These are phyloP conservation scores for Sarcophaga subvicina DNA, from an alignment of 2,888 invertebrate genomes.

Conservation along the genomic window DNA sequence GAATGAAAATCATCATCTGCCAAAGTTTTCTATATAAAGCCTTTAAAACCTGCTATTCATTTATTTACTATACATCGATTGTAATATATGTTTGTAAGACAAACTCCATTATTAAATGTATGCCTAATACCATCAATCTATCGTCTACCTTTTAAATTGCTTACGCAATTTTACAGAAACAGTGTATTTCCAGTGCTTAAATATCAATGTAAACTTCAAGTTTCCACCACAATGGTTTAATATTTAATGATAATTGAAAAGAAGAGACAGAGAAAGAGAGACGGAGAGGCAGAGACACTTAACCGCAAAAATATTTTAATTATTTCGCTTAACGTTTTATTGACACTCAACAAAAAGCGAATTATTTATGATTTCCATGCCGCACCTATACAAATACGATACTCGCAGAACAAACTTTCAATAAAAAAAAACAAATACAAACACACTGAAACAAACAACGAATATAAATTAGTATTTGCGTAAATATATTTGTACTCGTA, in stretches of 20 bases:
- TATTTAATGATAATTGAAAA: constrained; percentile 45
- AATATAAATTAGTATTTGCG: not conserved
- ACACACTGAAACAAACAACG: not conserved
- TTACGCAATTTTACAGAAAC: not conserved
- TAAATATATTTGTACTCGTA: not conserved
- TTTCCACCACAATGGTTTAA: constrained; percentile 14
- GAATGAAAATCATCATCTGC: no score
- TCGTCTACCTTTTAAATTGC: no score
- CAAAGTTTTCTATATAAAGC: no score
- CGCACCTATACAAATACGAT: constrained; percentile 8
- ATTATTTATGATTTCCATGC: constrained; percentile 35
- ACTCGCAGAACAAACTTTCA: not conserved
- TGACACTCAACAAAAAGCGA: constrained; percentile 32
- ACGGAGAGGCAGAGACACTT: not conserved
- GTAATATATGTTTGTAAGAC: no score
- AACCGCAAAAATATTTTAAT: constrained; percentile 47
- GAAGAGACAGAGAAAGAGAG: not conserved
- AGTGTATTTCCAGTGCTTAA: not conserved
- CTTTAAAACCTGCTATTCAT: no score
- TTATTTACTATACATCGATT: no score
- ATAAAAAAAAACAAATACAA: not conserved
- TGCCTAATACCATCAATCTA: no score
- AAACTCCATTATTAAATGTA: no score
- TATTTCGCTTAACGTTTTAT: constrained; percentile 38
- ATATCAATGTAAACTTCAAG: not conserved